Evolutionary conservation across 2,888 invertebrate genomes (phyloP), one percentile per base, ranked within the genome.

Genomic region (Allygus modestus): DNA sequence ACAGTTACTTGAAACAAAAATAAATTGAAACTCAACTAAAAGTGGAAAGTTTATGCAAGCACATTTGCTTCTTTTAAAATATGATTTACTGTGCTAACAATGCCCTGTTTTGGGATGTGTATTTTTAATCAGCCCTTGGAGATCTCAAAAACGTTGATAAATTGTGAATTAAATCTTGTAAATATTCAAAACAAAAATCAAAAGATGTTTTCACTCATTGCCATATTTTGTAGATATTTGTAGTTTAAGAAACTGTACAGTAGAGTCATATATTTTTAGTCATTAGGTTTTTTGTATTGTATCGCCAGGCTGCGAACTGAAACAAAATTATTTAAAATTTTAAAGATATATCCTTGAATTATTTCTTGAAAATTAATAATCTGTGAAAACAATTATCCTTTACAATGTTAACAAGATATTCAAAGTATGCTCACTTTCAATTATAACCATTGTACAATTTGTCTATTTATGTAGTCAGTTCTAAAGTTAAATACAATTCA

Each of bases 171-270:
- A 61, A 12, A 69, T 17, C n/a, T 7, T 73, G 37, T 43, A 73
- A 73, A 43, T 9, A 20, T 12, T 71, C n/a, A 73, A 73, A 28
- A 71, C 26, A 11, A 71, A 20, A 73, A 73, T 73, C 31, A 31
- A 73, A 73, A 43, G 15, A 23, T 41, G 15, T 41, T 73, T 11
- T 9, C 15, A 71, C n/a, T 31, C 11, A 43, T 43, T 73, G 73
- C 73, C 73, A 73, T 73, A 73, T 73, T 37, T 41, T 73, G 73
- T 73, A 73, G 41, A 73, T 73, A 73, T 17, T 37, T 37, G 26
- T 73, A 73, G 73, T 41, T 23, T 20, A 15, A 41, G 5, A 43
- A 41, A 73, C 2, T 73, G 23, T 26, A 73, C 23, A 73, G 73
- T 43, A 73, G 43, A 73, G 43, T 73, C n/a, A 33, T 71, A 71